Percentiles rank a stretch among this genome's conserved stretches.
Evolutionary conservation across 2,113 vertebrate species (phyloP).

Genomic region (Cyprinodon variegatus): DNA sequence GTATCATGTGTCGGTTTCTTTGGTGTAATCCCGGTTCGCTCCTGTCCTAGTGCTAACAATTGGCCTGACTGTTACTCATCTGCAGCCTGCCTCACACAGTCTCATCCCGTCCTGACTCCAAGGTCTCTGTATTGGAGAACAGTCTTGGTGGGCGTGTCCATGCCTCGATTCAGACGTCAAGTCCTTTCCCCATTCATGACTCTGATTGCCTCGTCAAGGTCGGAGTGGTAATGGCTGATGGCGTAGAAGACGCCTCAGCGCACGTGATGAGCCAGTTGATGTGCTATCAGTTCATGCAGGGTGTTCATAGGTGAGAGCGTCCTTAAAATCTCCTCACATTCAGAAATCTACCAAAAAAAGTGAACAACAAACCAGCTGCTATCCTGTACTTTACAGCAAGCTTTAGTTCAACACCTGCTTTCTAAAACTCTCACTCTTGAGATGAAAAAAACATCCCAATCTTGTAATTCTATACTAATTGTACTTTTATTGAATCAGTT

Average conservation of each 20-base stretch:
- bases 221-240: conserved; percentile 7
- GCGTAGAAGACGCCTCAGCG: conserved; percentile 9
- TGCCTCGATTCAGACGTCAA: conserved; percentile 44
- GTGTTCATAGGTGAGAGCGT: not conserved
- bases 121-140: conserved; percentile 51
- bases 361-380: not conserved
- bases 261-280: not conserved
- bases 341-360: not conserved
- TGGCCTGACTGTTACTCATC: conserved; percentile 48
- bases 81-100: not conserved
- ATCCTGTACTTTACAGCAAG: not conserved
- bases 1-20: conserved; percentile 27
- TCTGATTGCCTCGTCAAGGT: conserved; percentile 26
- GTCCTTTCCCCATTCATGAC: conserved; percentile 30
- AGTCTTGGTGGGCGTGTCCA: conserved; percentile 24
- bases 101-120: conserved; percentile 34
- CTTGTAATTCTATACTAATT: too few relatives aligned
- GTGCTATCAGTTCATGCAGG: not conserved
- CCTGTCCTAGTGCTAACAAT: conserved; percentile 58
- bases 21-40: conserved; percentile 50
- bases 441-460: too few relatives aligned
- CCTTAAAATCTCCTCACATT: not conserved
- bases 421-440: too few relatives aligned
- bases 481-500: too few relatives aligned
- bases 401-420: not conserved